phyloP scores from a whole-genome alignment of 2,888 invertebrate genomes.

The Ectobius pallidus region DNA sequence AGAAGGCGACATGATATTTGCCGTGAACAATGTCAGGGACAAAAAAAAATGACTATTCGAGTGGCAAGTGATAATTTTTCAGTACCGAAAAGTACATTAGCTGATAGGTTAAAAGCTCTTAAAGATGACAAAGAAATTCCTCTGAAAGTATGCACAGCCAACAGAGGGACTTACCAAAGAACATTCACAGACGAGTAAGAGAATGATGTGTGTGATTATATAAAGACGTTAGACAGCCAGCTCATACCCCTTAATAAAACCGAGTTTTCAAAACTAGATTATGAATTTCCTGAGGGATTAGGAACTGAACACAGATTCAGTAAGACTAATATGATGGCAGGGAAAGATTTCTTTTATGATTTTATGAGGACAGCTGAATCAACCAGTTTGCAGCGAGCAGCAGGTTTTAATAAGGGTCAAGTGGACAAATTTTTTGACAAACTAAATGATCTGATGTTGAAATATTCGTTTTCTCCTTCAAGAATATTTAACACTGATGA shows the following conservation, averaged over 20 bases:
- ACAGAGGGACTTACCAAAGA: conserved; percentile 12
- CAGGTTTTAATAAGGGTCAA: conserved; percentile 40
- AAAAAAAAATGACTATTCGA: neutral
- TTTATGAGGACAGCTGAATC: conserved; percentile 38
- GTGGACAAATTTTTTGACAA: conserved; percentile 11
- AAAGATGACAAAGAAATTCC: neutral
- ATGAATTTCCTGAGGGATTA: conserved; percentile 40
- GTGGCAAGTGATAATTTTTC: neutral
- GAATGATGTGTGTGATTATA: conserved; percentile 6
- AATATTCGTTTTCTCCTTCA: neutral
- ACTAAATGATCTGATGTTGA: neutral
- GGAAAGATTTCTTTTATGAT: conserved; percentile 41
- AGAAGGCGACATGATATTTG: too few species aligned
- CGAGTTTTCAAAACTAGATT: conserved; percentile 42
- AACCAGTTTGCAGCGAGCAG: conserved; percentile 15
- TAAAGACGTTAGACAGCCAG: conserved; percentile 26
- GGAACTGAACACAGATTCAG: conserved; percentile 43
- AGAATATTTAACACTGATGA: conserved; percentile 37
- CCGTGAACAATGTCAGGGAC: too few species aligned
- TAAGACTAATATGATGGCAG: conserved; percentile 40
- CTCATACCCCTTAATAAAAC: conserved; percentile 35
- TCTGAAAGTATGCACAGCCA: neutral
- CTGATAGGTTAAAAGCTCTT: conserved; percentile 5
- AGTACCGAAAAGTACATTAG: conserved; percentile 29
- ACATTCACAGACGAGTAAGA: conserved; percentile 25